Evolutionary conservation across 2,797 vertebrate species (phyloP), one percentile per base, ranked within the genome.

Genomic region (Xerus rutilus): DNA sequence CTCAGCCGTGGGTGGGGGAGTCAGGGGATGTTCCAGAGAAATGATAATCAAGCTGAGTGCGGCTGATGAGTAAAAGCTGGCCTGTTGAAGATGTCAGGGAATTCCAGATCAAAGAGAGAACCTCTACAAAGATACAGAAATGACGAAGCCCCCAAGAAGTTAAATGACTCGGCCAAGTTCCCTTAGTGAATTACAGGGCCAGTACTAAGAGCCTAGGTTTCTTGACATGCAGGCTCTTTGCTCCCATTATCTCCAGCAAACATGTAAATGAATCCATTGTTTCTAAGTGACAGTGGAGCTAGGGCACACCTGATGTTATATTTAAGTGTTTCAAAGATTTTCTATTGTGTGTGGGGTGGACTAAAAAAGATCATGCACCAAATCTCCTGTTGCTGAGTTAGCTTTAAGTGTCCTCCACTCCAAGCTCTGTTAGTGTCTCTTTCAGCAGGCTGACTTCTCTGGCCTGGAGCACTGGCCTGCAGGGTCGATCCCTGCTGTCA

Each of bases 21-120:
- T 59, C 54, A 23, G 86, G 8, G 9, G 7, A 21, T 7, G 9
- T 62, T 92, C 90, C 88, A 88, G 47, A 92, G 35, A 79, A 47
- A 90, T 81, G 47, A 85, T 35, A 54, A 74, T n/a, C 14, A 47
- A 69, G 9, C 52, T 86, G 62, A 89, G 25, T 54, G 12, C 1
- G 62, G 30, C 23, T 47, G 35, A 87, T 96, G 93, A 97, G 97
- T 90, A 82, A 96, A 91, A 96, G 32, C 7, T 39, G 81, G 76
- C 81, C 85, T 72, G 12, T 93, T 78, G 86, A 52, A 86, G 13
- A 85, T n/a, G 30, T 86, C 78, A 93, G 96, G 97, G 86, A 95
- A 97, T 89, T 97, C 89, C 95, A 96, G 62, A 87, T 0, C 35
- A 35, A 95, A 65, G 35, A 70, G 17, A 45, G 28, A 64, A 57